Evolutionary conservation across 2,888 invertebrate species (phyloP).

Genomic region (Apodemia hepburni): DNA sequence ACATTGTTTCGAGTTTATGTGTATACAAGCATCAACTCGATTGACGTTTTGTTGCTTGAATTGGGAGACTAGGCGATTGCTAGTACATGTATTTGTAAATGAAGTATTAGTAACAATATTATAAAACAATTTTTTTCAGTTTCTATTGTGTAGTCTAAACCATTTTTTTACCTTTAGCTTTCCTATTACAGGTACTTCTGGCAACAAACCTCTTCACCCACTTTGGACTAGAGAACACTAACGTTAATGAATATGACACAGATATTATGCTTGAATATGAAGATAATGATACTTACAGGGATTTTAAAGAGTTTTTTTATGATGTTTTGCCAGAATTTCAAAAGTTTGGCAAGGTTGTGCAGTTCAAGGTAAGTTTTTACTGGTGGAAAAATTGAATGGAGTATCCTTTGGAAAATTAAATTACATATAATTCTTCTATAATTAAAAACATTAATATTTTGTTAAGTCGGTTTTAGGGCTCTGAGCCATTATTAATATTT

Average conservation of each 20-base stretch:
- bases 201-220: conserved; percentile 92
- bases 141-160: too few species aligned
- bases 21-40: too few species aligned
- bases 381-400: conserved; percentile 15
- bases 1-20: too few species aligned
- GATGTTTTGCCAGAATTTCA: conserved; percentile 93
- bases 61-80: too few species aligned
- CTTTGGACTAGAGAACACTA: conserved; percentile 87
- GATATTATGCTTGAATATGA: conserved; percentile 93
- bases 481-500: too few species aligned
- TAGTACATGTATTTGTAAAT: too few species aligned
- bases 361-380: conserved; percentile 81
- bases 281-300: conserved; percentile 87
- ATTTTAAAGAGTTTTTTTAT: conserved; percentile 91
- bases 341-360: conserved; percentile 82
- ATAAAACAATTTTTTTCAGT: too few species aligned
- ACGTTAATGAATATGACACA: conserved; percentile 88
- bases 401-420: conserved; percentile 42
- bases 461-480: too few species aligned
- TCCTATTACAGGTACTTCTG: conserved; percentile 71
- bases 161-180: neutral
- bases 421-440: too few species aligned
- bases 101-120: too few species aligned
- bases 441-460: too few species aligned
- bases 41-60: too few species aligned